Evolutionary conservation across 35 echinoderm and acorn worm genomes (phyloP).

Genomic region (Heliocidaris erythrogramma): DNA sequence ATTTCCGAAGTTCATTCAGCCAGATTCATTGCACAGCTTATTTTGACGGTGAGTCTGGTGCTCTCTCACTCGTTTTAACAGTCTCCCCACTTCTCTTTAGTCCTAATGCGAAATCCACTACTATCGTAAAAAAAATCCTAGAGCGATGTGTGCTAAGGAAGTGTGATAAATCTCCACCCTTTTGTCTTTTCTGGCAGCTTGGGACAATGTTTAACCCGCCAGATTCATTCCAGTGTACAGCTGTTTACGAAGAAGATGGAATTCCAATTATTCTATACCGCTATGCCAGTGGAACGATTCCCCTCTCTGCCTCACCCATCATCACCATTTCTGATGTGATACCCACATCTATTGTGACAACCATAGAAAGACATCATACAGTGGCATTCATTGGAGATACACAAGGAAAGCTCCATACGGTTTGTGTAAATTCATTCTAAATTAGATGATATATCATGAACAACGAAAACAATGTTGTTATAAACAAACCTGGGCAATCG

Average conservation of each 20-base stretch:
- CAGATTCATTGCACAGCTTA: too few species aligned
- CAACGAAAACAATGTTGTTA: too few species aligned
- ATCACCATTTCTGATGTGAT: background rate
- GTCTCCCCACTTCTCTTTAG: too few species aligned
- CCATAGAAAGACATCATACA: background rate
- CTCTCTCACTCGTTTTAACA: too few species aligned
- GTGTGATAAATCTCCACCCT: background rate
- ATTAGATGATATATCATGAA: too few species aligned
- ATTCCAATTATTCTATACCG: background rate
- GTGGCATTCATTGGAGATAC: background rate
- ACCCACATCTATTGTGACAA: background rate
- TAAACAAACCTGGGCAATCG: too few species aligned
- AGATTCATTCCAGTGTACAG: background rate
- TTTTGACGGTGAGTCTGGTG: too few species aligned
- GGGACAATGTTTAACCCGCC: background rate
- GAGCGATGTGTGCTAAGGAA: too few species aligned
- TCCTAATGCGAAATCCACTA: too few species aligned
- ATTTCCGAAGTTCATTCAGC: too few species aligned
- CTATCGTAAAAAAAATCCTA: too few species aligned
- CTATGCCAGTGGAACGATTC: background rate
- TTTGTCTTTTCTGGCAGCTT: background rate
- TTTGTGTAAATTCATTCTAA: too few species aligned
- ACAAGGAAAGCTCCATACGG: background rate
- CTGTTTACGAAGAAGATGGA: background rate
- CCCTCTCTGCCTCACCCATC: background rate